phyloP scores from a whole-genome alignment of 2,113 vertebrate genomes.

The Vimba vimba region DNA sequence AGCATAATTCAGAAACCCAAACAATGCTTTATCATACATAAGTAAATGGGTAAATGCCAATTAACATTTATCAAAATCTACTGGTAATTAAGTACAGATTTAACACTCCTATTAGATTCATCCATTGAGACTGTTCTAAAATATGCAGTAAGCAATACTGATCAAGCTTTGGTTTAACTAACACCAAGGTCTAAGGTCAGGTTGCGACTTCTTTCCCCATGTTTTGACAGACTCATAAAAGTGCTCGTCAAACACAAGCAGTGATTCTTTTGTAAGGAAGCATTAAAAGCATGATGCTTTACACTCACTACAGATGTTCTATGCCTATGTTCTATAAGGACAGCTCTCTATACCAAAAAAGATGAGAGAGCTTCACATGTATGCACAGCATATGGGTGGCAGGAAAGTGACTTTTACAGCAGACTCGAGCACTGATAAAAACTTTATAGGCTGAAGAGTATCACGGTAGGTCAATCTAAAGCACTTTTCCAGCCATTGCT shows the following conservation, averaged over 20 bases:
- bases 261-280: not conserved
- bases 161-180: not conserved
- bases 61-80: not conserved
- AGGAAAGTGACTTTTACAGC: not conserved
- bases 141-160: not conserved
- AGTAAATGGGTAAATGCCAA: not conserved
- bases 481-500: constrained; percentile 32
- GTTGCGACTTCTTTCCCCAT: not conserved
- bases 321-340: not conserved
- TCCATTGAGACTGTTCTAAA: not conserved
- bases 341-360: not conserved
- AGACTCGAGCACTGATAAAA: constrained; percentile 19
- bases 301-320: not conserved
- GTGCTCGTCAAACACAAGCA: not conserved
- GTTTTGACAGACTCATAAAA: constrained; percentile 27
- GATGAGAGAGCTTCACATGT: constrained; percentile 4
- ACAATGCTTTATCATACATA: not conserved
- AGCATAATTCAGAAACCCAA: not conserved
- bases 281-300: constrained; percentile 7
- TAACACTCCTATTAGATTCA: not conserved
- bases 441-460: constrained; percentile 3
- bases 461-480: constrained; percentile 20
- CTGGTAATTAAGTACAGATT: not conserved
- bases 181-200: not conserved
- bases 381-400: constrained; percentile 16